These are phyloP conservation scores for Priocnemis perturbator DNA, from an alignment of 2,888 invertebrate species.

Conservation along the genomic window DNA sequence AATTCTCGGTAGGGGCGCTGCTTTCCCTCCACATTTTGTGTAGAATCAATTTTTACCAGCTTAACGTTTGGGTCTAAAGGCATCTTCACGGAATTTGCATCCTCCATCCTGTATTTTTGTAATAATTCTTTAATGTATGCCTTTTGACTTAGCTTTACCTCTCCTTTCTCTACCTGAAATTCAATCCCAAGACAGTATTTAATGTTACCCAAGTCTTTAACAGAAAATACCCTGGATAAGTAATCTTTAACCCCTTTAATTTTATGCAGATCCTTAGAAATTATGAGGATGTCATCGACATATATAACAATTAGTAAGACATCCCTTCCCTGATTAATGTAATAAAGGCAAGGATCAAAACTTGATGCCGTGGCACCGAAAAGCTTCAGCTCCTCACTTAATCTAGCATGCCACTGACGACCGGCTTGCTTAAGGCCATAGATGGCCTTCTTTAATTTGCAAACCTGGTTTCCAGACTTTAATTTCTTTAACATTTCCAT, in stretches of 20 bases:
- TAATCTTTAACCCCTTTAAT: neutral
- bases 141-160: too few relatives aligned
- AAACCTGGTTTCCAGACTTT: constrained; percentile 16
- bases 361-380: neutral
- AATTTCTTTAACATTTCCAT: constrained; percentile 3
- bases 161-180: too few relatives aligned
- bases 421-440: constrained; percentile 25
- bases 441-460: constrained; percentile 9
- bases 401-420: neutral
- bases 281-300: constrained; percentile 22
- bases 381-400: neutral
- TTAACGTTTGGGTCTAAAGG: too few relatives aligned
- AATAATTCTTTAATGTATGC: too few relatives aligned
- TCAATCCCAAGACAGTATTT: too few relatives aligned
- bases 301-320: constrained; percentile 13
- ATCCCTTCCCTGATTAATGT: neutral
- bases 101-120: too few relatives aligned
- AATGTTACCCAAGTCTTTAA: too few relatives aligned
- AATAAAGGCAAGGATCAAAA: constrained; percentile 16
- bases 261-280: constrained; percentile 2
- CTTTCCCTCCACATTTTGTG: too few relatives aligned
- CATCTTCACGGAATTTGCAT: too few relatives aligned
- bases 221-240: neutral
- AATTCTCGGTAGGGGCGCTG: too few relatives aligned
- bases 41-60: too few relatives aligned